Evolutionary conservation across 2,888 invertebrate species (phyloP), one percentile per base, ranked within the genome.

Genomic region (Lathronympha strigana): DNA sequence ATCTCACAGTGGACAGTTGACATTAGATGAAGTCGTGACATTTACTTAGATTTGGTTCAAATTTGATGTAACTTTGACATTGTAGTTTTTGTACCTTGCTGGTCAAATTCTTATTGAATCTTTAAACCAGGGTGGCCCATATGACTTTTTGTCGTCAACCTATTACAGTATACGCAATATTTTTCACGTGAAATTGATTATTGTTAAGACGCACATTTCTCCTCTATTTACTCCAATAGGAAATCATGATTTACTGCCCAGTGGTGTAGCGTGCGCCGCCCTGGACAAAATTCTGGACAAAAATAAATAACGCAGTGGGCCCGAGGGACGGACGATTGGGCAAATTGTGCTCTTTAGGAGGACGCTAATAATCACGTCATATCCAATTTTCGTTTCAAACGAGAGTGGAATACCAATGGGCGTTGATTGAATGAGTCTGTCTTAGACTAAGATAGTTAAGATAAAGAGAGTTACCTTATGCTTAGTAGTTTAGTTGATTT

Each of bases 241-340:
- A 57, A 45, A 23, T 53, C 28, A 53, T 62, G 51, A 63, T 63
- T 63, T 47, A 66, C 49, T 38, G 61, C 54, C 53, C 66, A 54
- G 61, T 66, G 66, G 25, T 64, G 51, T 43, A 36, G 36, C 60
- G 47, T 54, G 43, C 57, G 66, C 60, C 64, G 58, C 64, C 19
- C 57, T 50, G 64, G 58, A 64, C 64, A 53, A 64, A 64, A 60
- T 61, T 61, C 60, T 53, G 66, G 66, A 66, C 66, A 66, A 66
- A 66, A 66, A 64, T 66, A 66, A 66, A 66, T 66, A 66, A 54
- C 87, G 88, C 87, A 75, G 72, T 69, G 86, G 87, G 79, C 85
- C 76, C 72, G 57, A 60, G 75, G 82, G 76, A 72, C 69, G 77
- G 77, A 71, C 80, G 69, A 66, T 66, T 64, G 58, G 72, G 72